Conservation (phyloP, 2,888 invertebrate species). For the Andricus quercusramuli region DNA sequence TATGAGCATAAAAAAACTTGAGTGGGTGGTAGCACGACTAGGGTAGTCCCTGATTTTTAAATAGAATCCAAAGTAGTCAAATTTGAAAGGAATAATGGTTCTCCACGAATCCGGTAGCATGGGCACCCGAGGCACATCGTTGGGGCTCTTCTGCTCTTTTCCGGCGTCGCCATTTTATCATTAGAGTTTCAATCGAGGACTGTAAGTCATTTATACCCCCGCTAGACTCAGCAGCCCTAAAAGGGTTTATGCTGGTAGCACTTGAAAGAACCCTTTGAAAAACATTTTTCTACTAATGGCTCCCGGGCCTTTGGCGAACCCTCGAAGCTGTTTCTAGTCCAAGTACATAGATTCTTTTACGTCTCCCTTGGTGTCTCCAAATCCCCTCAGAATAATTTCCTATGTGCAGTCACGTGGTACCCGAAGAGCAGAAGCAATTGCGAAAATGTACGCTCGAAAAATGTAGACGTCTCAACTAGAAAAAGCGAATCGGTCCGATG, state of each 20-base stretch:
- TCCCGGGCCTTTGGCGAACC: conserved; percentile 64
- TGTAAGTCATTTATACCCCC: conserved; percentile 70
- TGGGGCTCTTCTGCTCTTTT: conserved; percentile 36
- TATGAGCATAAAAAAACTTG: background rate
- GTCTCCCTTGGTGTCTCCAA: conserved; percentile 25
- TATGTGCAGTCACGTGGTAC: conserved; percentile 37
- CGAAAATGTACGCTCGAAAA: conserved; percentile 22
- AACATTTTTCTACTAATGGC: conserved; percentile 78
- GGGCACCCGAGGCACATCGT: conserved; percentile 43
- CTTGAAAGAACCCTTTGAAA: conserved; percentile 74
- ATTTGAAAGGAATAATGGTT: conserved; percentile 37
- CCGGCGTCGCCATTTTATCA: conserved; percentile 72
- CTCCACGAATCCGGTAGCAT: conserved; percentile 36
- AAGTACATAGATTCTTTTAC: conserved; percentile 49
- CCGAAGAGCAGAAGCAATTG: conserved; percentile 29
- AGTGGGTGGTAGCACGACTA: background rate
- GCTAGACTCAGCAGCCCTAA: conserved; percentile 60
- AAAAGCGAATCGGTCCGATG: conserved; percentile 20
- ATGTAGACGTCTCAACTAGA: background rate
- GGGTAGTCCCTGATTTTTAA: conserved; percentile 10
- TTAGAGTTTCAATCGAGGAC: conserved; percentile 70
- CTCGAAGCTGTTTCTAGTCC: conserved; percentile 53
- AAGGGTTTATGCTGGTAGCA: conserved; percentile 68
- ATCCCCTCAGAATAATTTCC: conserved; percentile 38
- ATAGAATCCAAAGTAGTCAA: conserved; percentile 40